Percentiles rank a stretch among this genome's conserved stretches.
These are phyloP conservation scores for Scaeva pyrastri DNA, from an alignment of 2,888 invertebrate genomes.

Conservation along the genomic window DNA sequence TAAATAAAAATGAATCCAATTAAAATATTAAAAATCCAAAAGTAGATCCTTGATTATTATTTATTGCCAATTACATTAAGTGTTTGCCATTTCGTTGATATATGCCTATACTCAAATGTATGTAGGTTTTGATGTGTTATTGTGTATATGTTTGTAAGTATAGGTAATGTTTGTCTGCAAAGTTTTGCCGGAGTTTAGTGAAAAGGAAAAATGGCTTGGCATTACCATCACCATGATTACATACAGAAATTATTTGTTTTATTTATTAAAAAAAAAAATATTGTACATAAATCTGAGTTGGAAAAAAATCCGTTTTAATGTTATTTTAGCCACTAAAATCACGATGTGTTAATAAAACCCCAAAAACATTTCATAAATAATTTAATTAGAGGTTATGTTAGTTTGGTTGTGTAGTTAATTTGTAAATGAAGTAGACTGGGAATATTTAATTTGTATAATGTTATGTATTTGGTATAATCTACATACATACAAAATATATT, in stretches of 20 bases:
- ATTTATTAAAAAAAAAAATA: too few relatives aligned
- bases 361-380: slow-evolving; percentile 9
- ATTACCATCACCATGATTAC: not conserved
- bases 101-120: too few relatives aligned
- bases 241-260: too few relatives aligned
- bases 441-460: not conserved
- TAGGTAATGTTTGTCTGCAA: not conserved
- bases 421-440: not conserved
- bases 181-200: not conserved
- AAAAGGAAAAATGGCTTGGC: not conserved
- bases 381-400: not conserved
- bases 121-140: too few relatives aligned
- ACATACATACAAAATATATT: too few relatives aligned
- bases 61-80: slow-evolving; percentile 1
- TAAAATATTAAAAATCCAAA: not conserved
- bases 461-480: too few relatives aligned
- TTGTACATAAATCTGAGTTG: too few relatives aligned
- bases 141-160: too few relatives aligned
- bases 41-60: not conserved
- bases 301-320: too few relatives aligned
- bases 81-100: not conserved
- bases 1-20: not conserved
- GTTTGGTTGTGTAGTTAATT: not conserved
- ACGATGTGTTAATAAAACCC: not conserved
- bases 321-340: not conserved